A percentile compares a stretch with the other conserved stretches of the same genome.
Evolutionary conservation across 2,113 vertebrate species (phyloP).

Genomic region (Acrocephalus arundinaceus): DNA sequence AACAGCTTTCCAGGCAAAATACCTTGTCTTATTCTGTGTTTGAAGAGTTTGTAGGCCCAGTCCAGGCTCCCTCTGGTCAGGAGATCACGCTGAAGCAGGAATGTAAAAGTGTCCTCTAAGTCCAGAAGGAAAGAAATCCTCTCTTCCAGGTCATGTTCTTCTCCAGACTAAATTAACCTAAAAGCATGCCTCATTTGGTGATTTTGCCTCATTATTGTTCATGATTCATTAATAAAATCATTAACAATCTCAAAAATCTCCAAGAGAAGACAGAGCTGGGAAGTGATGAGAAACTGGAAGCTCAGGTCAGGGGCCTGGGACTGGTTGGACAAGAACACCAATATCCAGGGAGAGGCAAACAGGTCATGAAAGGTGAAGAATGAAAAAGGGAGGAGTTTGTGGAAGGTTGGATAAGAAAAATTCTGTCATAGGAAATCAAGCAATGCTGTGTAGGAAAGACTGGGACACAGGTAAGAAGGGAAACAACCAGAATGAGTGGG

Average conservation of each 20-base stretch:
- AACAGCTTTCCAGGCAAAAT: not conserved
- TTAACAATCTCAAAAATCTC: not conserved
- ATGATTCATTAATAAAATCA: not conserved
- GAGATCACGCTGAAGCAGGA: not conserved
- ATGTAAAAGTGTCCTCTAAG: not conserved
- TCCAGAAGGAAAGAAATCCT: not conserved
- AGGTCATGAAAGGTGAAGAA: not conserved
- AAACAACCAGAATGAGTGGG: not conserved
- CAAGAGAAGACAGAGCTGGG: not conserved
- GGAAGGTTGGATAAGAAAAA: not conserved
- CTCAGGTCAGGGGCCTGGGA: rapidly evolving
- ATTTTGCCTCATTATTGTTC: not conserved
- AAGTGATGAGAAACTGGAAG: not conserved
- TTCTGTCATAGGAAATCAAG: not conserved
- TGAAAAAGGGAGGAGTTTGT: not conserved
- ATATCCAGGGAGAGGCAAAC: not conserved
- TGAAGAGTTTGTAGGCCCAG: not conserved
- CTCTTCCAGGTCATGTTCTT: not conserved
- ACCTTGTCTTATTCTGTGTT: not conserved
- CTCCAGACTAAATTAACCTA: not conserved
- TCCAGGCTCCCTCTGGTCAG: not conserved
- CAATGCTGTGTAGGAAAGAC: not conserved
- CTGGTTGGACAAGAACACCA: not conserved
- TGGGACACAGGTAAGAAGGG: rapidly evolving
- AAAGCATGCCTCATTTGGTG: not conserved